These are phyloP conservation scores for Cynaeus angustus DNA, from an alignment of 2,888 invertebrate species.

Conservation along the genomic window DNA sequence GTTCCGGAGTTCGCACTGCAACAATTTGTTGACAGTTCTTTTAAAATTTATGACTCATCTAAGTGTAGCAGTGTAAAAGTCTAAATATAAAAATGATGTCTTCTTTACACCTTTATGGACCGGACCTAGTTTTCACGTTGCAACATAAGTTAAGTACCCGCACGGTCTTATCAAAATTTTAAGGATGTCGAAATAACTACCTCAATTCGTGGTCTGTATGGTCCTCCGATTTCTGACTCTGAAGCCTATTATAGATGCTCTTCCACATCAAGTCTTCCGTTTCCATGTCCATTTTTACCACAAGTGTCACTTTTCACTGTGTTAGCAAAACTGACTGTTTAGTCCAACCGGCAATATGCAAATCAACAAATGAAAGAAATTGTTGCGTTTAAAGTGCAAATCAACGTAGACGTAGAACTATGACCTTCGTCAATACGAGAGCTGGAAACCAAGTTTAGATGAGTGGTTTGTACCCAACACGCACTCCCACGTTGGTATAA, in stretches of 20 bases:
- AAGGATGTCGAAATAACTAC: slow-evolving; percentile 68
- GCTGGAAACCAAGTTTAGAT: not conserved
- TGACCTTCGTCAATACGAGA: slow-evolving; percentile 1
- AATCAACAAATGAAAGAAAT: not conserved
- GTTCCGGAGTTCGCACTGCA: slow-evolving; percentile 5
- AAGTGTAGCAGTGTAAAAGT: slow-evolving; percentile 2
- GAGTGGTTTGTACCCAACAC: not conserved
- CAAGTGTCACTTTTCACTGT: not conserved
- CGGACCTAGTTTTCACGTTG: not conserved
- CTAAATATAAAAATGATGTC: slow-evolving; percentile 31
- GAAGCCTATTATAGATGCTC: slow-evolving; percentile 81
- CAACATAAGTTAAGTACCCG: slow-evolving; percentile 3
- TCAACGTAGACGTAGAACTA: not conserved
- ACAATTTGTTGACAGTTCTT: not conserved
- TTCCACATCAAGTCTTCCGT: slow-evolving; percentile 88
- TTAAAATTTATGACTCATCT: slow-evolving; percentile 1
- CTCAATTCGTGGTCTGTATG: slow-evolving; percentile 80
- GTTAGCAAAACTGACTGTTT: not conserved
- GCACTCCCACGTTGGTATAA: not conserved
- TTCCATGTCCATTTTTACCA: slow-evolving; percentile 67
- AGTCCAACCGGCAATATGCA: not conserved
- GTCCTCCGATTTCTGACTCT: slow-evolving; percentile 77
- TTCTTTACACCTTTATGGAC: not conserved
- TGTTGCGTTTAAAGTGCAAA: not conserved
- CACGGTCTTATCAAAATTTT: slow-evolving; percentile 1